Evolutionary conservation across 2,113 vertebrate species (phyloP), one percentile per base, ranked within the genome.

Genomic region (Anas platyrhynchos): DNA sequence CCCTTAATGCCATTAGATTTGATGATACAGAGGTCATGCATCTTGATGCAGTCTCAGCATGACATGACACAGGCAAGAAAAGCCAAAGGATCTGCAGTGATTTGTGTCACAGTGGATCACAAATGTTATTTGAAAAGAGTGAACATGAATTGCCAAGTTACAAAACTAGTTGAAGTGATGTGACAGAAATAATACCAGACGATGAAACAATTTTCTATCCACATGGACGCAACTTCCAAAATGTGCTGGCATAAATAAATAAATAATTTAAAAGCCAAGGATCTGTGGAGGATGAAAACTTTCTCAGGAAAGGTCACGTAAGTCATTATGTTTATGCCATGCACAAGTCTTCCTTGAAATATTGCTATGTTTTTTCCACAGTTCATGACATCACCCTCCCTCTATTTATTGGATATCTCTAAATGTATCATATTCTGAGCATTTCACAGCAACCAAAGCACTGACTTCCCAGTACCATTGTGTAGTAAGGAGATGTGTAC

Each of bases 151-250:
- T 80, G 48, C 36, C 76, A 88, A 66, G 79, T 81, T 91, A 78
- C 65, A 95, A 95, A 94, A 88, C 52, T 79, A 72, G 52, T 44
- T 67, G 67, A 88, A 95, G 91, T 61, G 44, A 41, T 74, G 74
- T 85, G 77, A 81, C 59, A 79, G 76, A 73, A 94, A 91, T 91
- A 76, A 68, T 59, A 59, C 50, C 56, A 59, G 54, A 66, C 29
- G 87, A 85, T 62, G 63, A 89, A 94, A 44, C 44, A 63, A 82
- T 79, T 69, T 79, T 76, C 71, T 75, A 56, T 44, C 17, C 34
- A 73, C 58, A 54, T 11, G 5, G 54, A 93, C 87, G 52, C 36
- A 78, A 85, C 58, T 79, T 83, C 29, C 5, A 72, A 73, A 89
- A 75, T 12, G 16, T 52, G 25, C 74, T 85, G 29, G 84, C 67